Conservation (phyloP, 2,888 invertebrate genomes). For the Rhamphomyia laevipes region DNA sequence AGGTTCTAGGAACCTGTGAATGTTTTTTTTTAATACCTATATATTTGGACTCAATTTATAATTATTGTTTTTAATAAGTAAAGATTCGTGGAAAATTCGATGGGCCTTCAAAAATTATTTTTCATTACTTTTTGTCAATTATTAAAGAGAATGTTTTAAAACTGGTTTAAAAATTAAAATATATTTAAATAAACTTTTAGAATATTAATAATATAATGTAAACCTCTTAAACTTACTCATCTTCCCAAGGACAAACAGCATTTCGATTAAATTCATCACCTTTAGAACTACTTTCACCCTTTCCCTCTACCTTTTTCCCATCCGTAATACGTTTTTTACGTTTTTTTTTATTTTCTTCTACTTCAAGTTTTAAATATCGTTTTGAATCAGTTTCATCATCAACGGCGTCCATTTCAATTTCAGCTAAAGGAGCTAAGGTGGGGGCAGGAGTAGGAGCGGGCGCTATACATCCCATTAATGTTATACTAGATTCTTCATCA, state of each 20-base stretch:
- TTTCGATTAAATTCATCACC: conserved; percentile 44
- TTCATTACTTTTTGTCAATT: too few relatives aligned
- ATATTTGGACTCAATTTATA: too few relatives aligned
- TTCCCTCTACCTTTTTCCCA: conserved; percentile 22
- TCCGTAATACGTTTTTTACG: conserved; percentile 31
- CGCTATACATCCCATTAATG: conserved; percentile 27
- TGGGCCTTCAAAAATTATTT: too few relatives aligned
- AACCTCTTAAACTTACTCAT: conserved; percentile 62
- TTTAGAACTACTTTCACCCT: conserved; percentile 3
- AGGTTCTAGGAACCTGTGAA: too few relatives aligned
- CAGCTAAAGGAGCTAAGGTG: conserved; percentile 53
- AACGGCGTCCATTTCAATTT: conserved; percentile 55
- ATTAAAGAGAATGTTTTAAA: too few relatives aligned
- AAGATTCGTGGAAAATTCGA: too few relatives aligned
- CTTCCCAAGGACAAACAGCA: conserved; percentile 91
- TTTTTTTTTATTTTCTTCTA: conserved; percentile 21
- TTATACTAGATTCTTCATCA: conserved; percentile 23
- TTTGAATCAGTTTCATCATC: conserved; percentile 48
- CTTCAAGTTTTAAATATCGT: conserved; percentile 6
- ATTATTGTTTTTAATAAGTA: too few relatives aligned
- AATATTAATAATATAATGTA: too few relatives aligned
- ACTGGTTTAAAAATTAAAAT: too few relatives aligned
- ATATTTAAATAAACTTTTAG: too few relatives aligned
- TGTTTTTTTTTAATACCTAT: too few relatives aligned
- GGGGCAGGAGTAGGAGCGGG: conserved; percentile 35